Evolutionary conservation across 2,888 invertebrate species (phyloP).

Genomic region (Poecilus cupreus): DNA sequence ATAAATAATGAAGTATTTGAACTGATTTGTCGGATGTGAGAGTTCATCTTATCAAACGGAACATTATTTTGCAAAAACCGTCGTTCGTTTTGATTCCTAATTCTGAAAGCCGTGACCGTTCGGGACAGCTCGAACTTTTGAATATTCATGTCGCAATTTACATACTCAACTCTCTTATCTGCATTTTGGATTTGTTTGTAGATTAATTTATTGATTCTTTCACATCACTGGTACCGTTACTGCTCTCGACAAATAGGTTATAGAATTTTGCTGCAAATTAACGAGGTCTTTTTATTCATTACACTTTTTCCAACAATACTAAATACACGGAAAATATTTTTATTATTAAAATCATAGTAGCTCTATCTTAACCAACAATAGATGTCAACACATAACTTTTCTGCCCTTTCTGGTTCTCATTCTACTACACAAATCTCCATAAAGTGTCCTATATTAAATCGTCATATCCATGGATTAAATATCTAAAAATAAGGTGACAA

Average conservation of each 20-base stretch:
- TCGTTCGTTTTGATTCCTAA: slow-evolving; percentile 52
- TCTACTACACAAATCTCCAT: too few species aligned
- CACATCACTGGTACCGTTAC: slow-evolving; percentile 41
- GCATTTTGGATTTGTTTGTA: slow-evolving; percentile 56
- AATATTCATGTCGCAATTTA: slow-evolving; percentile 55
- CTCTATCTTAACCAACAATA: too few species aligned
- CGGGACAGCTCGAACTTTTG: slow-evolving; percentile 37
- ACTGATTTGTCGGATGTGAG: background rate
- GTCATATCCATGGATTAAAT: too few species aligned
- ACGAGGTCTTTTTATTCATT: background rate
- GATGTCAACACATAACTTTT: too few species aligned
- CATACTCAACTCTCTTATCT: slow-evolving; percentile 57
- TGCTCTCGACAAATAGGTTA: slow-evolving; percentile 28
- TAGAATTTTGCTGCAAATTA: slow-evolving; percentile 31
- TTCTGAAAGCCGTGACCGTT: slow-evolving; percentile 45
- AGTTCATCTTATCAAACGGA: slow-evolving; percentile 46
- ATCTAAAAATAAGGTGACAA: too few species aligned
- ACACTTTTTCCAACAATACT: background rate
- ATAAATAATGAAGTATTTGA: slow-evolving; percentile 12
- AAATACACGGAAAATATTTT: background rate
- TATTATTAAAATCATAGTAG: background rate
- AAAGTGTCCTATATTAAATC: too few species aligned
- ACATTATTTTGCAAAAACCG: slow-evolving; percentile 50
- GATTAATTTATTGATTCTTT: slow-evolving; percentile 56
- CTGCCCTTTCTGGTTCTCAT: too few species aligned